Evolutionary conservation across 1,140 invertebrate genomes (phyloP).

Genomic region (Scaptomyza hsui): DNA sequence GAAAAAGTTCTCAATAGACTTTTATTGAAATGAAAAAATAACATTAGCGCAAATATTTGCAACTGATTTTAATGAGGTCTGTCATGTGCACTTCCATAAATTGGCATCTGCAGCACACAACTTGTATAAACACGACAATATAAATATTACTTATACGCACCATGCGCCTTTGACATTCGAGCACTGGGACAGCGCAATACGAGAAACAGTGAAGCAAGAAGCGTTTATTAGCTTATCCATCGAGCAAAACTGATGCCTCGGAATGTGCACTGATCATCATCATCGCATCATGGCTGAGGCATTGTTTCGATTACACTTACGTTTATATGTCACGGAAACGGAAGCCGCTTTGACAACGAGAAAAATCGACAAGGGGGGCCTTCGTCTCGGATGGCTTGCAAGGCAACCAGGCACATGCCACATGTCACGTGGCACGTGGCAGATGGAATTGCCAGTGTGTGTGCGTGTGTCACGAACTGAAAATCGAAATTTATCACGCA

Average conservation of each 20-base stretch:
- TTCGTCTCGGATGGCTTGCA: not conserved
- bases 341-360: constrained; percentile 25
- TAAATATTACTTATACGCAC: too few species aligned
- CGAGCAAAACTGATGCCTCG: constrained; percentile 17
- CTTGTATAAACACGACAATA: too few species aligned
- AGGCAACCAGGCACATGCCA: not conserved
- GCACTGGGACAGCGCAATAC: not conserved
- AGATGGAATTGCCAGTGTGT: constrained; percentile 5
- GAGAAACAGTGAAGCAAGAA: too few species aligned
- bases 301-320: constrained; percentile 4
- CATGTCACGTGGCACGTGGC: not conserved
- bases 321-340: constrained; percentile 14
- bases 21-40: too few species aligned
- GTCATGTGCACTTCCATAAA: too few species aligned
- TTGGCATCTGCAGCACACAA: too few species aligned
- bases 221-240: too few species aligned
- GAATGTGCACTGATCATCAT: constrained; percentile 34
- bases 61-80: too few species aligned
- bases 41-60: too few species aligned
- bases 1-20: too few species aligned
- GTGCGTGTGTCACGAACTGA: constrained; percentile 15
- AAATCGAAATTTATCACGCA: constrained; percentile 44
- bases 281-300: not conserved
- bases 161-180: not conserved
- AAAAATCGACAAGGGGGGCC: constrained; percentile 20